Base-by-base conservation (phyloP, 2,797 vertebrate species). In the Podargus strigoides region DNA sequence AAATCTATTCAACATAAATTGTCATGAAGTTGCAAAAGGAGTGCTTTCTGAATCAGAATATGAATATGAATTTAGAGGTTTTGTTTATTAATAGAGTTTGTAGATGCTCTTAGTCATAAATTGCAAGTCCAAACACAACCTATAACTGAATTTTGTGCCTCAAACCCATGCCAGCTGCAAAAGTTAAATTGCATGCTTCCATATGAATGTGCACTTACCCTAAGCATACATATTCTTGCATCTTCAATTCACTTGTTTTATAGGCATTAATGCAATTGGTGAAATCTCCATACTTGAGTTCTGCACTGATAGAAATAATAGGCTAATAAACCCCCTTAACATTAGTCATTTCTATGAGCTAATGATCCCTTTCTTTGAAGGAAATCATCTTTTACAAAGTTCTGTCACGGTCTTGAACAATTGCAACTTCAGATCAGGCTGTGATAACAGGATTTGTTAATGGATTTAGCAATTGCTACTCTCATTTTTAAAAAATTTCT, bases 341-440 rank as follows among this genome's bases (percentile, higher is more conserved):
- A 53, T 79, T 49, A 85, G 44, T 82, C 17, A 92, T 95, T 94
- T 89, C 67, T 67, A 49, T 85, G 74, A 95, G 44, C 22, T 91
- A 96, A 94, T 89, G 77, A 89, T 83, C 84, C 86, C 4, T 82
- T 79, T 92, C 60, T 41, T 90, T 82, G 22, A 52, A 93, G 89
- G 93, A 92, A 96, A 95, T 92, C 0, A 80, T 94, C 80, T 92
- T 87, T 92, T 83, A 37, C n/a, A 19, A 81, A 79, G 41, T 39
- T 70, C 84, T 79, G 49, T 59, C 91, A 82, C 0, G 4, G 32
- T 82, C 64, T 79, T 23, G 10, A 94, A 73, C 0, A 3, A 87
- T 23, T 77, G 30, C 37, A 67, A 24, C 37, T 70, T 93, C 76
- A 80, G 34, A 83, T 53, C 27, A 52, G 73, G 34, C 44, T 86